Base-by-base conservation (phyloP, 2,113 vertebrate species). In the Nothoprocta perdicaria region DNA sequence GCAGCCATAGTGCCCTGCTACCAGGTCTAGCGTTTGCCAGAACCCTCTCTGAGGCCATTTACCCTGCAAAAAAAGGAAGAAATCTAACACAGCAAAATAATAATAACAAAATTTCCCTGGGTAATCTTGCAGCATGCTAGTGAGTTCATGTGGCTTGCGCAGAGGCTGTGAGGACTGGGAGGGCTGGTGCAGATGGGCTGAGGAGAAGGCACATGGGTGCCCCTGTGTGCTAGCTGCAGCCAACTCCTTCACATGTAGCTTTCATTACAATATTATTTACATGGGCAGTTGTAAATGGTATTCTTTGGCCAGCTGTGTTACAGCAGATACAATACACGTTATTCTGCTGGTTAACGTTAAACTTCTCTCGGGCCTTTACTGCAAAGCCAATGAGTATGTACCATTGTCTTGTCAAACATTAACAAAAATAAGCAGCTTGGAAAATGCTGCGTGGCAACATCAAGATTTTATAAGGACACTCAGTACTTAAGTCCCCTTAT, bases 181-280 rank as follows among this genome's bases (percentile, higher is more conserved):
- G 23, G 29, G 23, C 31, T 60, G 66, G 38, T 2, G 3, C 2
- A 1, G 53, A 61, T 43, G 40, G n/a, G 27, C 22, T 0, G 2
- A 52, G 21, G 24, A 22, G 43, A 81, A 67, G 8, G 55, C 40
- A 16, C 0, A 0, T 1, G 14, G 48, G 4, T 1, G 4, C 19
- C 18, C 9, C 46, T 46, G 19, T 46, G 19, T 46, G 46, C 46
- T 19, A 46, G 46, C 35, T 60, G 66, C 58, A 79, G 43, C 23
- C 8, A 14, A 1, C 27, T 52, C 52, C 18, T 7, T 46, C 43
- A 11, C 0, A 0, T 0, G 4, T 14, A 1, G 9, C 22, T 66
- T 43, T 6, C 82, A 50, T 43, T 31, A 0, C 0, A 0, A 4
- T 22, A 23, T 19, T 24, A 14, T 80, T 88, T 89, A 33, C 67